These are phyloP conservation scores for Scolopax bukidnonensis DNA, from an alignment of 2,797 vertebrate genomes.

Conservation along the genomic window DNA sequence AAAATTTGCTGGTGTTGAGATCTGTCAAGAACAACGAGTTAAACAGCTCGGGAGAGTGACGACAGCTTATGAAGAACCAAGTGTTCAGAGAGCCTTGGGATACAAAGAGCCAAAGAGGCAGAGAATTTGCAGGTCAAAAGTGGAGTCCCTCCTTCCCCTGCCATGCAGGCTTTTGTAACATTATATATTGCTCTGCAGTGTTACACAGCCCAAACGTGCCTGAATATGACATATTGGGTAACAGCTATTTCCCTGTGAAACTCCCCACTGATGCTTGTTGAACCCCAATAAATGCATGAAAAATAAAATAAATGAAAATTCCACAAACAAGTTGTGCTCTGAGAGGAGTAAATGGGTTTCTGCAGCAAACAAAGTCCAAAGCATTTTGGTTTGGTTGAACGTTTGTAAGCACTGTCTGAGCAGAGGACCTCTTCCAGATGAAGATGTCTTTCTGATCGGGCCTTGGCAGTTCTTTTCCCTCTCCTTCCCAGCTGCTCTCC, in stretches of 20 bases:
- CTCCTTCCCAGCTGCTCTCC: background rate
- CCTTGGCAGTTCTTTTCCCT: background rate
- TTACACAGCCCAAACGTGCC: rapidly evolving
- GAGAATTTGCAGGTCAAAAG: background rate
- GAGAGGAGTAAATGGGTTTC: background rate
- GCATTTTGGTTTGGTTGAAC: background rate
- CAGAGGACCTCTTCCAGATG: background rate
- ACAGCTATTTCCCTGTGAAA: background rate
- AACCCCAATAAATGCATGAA: background rate
- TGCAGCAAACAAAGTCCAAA: background rate
- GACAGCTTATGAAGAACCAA: background rate
- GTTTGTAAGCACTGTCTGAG: background rate
- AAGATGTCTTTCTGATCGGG: background rate
- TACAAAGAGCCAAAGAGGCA: background rate
- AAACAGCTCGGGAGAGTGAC: rapidly evolving
- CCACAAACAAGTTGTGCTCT: background rate
- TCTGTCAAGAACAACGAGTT: background rate
- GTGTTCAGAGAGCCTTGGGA: background rate
- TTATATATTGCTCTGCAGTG: background rate
- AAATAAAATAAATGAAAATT: background rate
- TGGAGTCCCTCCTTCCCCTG: background rate
- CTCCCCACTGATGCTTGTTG: background rate
- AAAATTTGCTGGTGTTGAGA: background rate
- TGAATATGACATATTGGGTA: background rate
- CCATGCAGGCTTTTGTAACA: background rate